Percentiles rank a stretch among this genome's conserved stretches.
Conservation (phyloP, 2,888 invertebrate species). For the Mayetiola destructor region DNA sequence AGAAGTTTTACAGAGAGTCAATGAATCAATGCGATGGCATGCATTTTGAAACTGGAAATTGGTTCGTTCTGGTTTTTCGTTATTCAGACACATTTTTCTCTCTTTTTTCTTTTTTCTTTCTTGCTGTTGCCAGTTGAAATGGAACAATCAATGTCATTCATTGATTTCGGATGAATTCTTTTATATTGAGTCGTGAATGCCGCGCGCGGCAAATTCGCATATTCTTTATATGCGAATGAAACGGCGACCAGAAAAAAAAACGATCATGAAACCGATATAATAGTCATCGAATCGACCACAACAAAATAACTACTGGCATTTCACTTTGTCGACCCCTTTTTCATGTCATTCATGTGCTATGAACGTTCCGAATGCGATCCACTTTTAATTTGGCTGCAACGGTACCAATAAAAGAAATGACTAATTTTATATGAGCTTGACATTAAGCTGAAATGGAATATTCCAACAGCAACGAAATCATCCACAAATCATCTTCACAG, state of each 20-base stretch:
- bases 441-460: neutral
- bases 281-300: neutral
- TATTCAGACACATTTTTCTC: no score
- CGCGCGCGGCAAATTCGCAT: neutral
- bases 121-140: no score
- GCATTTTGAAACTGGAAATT: no score
- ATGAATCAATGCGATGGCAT: no score
- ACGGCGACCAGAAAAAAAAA: neutral
- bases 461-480: neutral
- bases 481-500: slow-evolving; percentile 7
- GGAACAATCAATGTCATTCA: slow-evolving; percentile 12
- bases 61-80: no score
- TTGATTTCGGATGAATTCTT: slow-evolving; percentile 6
- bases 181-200: neutral
- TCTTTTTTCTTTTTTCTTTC: no score
- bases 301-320: neutral
- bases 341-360: no score
- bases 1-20: no score
- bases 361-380: no score
- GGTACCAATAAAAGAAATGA: neutral
- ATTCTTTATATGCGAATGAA: no score
- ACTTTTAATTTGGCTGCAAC: neutral
- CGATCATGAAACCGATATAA: neutral
- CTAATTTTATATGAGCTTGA: slow-evolving; percentile 7
- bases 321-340: slow-evolving; percentile 5